Conservation (phyloP, 2,888 invertebrate species). For the Euzophera pinguis region DNA sequence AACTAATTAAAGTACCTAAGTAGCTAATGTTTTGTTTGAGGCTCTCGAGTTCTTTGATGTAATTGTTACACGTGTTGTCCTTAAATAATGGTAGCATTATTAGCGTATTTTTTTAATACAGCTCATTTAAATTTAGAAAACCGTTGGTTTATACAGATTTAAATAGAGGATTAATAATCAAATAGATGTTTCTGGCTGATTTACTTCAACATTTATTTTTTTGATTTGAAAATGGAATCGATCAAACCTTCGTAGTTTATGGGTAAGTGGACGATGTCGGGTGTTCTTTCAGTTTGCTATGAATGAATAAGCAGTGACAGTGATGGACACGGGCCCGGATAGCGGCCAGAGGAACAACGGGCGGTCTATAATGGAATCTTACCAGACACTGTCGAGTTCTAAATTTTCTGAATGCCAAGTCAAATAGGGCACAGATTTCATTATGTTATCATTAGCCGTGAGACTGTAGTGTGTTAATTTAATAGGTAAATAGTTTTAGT, state of each 20-base stretch:
- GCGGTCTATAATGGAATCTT: conserved; percentile 21
- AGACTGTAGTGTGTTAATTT: no score
- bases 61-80: conserved; percentile 41
- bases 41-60: conserved; percentile 39
- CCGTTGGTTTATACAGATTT: no score
- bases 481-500: no score
- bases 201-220: no score
- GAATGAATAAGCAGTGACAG: conserved; percentile 41
- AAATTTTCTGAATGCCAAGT: neutral
- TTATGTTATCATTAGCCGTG: no score
- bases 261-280: conserved; percentile 29
- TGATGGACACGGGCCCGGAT: conserved; percentile 46
- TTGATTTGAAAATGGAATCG: neutral
- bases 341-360: conserved; percentile 20
- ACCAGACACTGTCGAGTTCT: neutral
- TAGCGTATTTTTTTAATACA: neutral
- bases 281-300: conserved; percentile 41
- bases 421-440: neutral
- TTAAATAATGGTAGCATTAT: neutral
- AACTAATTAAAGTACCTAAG: conserved; percentile 62
- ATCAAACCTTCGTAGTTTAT: conserved; percentile 23
- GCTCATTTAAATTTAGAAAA: no score
- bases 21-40: conserved; percentile 37
- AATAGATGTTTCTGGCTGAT: no score
- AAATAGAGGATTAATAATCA: no score